Evolutionary conservation across 2,113 vertebrate genomes (phyloP), one percentile per base, ranked within the genome.

Genomic region (Corynorhinus townsendii): DNA sequence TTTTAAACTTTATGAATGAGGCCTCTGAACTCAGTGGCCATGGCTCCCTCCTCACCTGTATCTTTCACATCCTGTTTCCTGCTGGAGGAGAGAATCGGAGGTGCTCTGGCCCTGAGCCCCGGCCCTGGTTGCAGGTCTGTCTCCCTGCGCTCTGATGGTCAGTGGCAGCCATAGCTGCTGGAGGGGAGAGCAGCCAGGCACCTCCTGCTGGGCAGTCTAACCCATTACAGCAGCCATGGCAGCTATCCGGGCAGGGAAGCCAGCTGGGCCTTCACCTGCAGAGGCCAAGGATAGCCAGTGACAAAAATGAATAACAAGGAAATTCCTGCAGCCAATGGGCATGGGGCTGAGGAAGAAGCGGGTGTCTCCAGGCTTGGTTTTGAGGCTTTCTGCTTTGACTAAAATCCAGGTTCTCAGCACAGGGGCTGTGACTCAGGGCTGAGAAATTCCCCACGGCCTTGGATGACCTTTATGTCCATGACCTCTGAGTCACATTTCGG

Each of bases 391-490:
- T 94, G 88, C 91, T 89, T 95, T 97, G 91, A 96, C 82, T 90
- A 82, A 97, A 98, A 86, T 86, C 94, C 96, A 96, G 95, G 94
- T 81, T 75, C 72, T 96, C 96, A 83, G 90, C 81, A 62, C 68
- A 90, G 68, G 93, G 64, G 85, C 71, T 97, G 22, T 97, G 97
- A 96, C 95, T 96, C 87, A 97, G 1, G 85, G 87, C 95, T 59
- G 82, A 94, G 96, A 97, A 96, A 92, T 95, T 97, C 91, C 72
- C 90, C 83, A 88, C 72, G 89, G 89, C 62, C 88, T 97, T 82
- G 96, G 96, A 97, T 97, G 97, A 97, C 97, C 98, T 98, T 97
- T 97, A 73, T 19, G 49, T 92, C 90, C 71, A 96, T 96, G 94
- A 97, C 88, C 16, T 47, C 89, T 94, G 69, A 97, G 56, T 97